Evolutionary conservation across 2,888 invertebrate genomes (phyloP).

Genomic region (Synergus gifuensis): DNA sequence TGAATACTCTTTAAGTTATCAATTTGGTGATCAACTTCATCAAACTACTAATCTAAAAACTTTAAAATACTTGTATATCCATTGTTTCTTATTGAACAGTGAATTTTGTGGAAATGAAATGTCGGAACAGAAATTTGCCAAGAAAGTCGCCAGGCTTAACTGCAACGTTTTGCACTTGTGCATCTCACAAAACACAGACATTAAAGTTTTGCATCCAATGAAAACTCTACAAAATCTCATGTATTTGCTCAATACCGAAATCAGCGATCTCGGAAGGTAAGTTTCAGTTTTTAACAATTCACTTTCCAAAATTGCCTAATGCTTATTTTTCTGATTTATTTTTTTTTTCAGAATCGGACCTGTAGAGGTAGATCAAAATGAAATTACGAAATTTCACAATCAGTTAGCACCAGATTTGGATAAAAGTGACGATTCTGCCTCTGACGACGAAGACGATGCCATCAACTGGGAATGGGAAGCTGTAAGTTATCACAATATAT

Average conservation of each 20-base stretch:
- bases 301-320: not conserved
- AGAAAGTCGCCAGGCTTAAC: slow-evolving; percentile 88
- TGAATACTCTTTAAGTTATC: no score
- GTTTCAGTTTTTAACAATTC: slow-evolving; percentile 6
- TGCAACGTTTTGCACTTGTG: slow-evolving; percentile 89
- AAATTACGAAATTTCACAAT: slow-evolving; percentile 83
- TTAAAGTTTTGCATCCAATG: slow-evolving; percentile 82
- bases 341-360: slow-evolving; percentile 80
- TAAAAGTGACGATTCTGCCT: slow-evolving; percentile 83
- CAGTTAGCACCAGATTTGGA: slow-evolving; percentile 82
- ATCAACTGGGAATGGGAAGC: slow-evolving; percentile 90
- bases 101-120: slow-evolving; percentile 89
- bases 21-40: no score
- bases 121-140: slow-evolving; percentile 85
- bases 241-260: slow-evolving; percentile 83
- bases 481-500: slow-evolving; percentile 77
- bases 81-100: slow-evolving; percentile 78
- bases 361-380: slow-evolving; percentile 80
- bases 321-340: slow-evolving; percentile 33
- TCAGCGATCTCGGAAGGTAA: slow-evolving; percentile 87
- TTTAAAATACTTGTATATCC: not conserved
- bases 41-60: no score
- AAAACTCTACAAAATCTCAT: slow-evolving; percentile 87
- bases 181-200: slow-evolving; percentile 86
- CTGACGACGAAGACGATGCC: slow-evolving; percentile 85